Base-by-base conservation (phyloP, 2,888 invertebrate genomes). In the Pyrocoelia pectoralis region DNA sequence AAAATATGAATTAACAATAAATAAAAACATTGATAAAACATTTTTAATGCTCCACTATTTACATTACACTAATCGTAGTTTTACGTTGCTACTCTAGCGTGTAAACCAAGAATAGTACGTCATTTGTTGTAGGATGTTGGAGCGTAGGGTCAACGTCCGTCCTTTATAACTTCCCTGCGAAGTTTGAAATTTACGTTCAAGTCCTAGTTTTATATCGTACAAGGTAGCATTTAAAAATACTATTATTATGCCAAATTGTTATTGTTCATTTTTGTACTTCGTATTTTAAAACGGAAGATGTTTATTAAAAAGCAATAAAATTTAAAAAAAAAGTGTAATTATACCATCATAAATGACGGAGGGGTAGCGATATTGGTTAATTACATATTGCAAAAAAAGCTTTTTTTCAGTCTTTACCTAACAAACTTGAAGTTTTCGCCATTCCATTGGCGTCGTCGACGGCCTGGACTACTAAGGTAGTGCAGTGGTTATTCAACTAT, bases 91-190 rank as follows among this genome's bases (percentile, higher is more conserved):
- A 56, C 67, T 64, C 50, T 53, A 53, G 18, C 60, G 52, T 43
- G 68, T 60, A 63, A 60, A 69, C 29, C 40, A n/a, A 61, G 66
- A 65, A 68, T 71, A 56, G 74, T 74, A 74, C 76, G 76, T 77
- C 76, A 74, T 68, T 70, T 74, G 52, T 28, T 52, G 52, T 52
- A 71, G 75, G 73, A 75, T 77, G 78, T 77, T 77, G 76, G 74
- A 75, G 74, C 66, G 68, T 57, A 76, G 76, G 79, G 78, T 79
- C 79, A 78, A 76, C 76, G 79, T 75, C 76, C 79, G 79, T 79
- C 79, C 79, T 79, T 77, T 77, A 78, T 74, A 73, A 52, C 50
- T 29, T 50, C 29, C 29, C 29, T 50, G 29, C 50, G 50, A 50
- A 50, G 50, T 50, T 50, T 50, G 29, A 50, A 50, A 50, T 50